Percentiles rank a stretch among this genome's conserved stretches.
Conservation (phyloP, 2,797 vertebrate genomes). For the Kryptopterus vitreolus region DNA sequence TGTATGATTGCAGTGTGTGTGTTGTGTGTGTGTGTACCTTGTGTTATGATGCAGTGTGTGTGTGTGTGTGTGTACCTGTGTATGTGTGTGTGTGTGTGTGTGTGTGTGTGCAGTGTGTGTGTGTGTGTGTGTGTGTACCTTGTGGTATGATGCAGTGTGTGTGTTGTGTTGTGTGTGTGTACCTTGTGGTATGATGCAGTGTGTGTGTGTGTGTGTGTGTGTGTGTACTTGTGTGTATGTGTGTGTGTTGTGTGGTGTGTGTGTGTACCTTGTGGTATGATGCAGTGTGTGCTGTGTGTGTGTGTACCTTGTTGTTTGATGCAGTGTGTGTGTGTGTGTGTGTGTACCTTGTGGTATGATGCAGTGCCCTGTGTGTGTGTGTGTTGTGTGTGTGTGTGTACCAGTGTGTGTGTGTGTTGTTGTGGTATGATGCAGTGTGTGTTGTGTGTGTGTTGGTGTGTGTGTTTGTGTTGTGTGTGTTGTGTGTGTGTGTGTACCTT, state of each 20-base stretch:
- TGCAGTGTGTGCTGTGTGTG: not conserved
- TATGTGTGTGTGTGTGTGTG: too few relatives aligned
- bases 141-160: not conserved
- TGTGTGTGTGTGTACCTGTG: too few relatives aligned
- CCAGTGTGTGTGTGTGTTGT: slow-evolving; percentile 58
- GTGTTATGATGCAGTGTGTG: not conserved
- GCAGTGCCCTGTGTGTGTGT: too few relatives aligned
- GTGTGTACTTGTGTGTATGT: too few relatives aligned
- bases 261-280: too few relatives aligned
- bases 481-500: slow-evolving; percentile 80
- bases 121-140: not conserved
- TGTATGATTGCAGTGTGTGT: too few relatives aligned
- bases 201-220: not conserved
- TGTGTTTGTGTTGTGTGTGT: not conserved
- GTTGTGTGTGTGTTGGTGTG: slow-evolving; percentile 66
- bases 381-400: slow-evolving; percentile 5
- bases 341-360: not conserved
- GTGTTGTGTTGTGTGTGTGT: not conserved
- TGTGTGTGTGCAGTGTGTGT: not conserved
- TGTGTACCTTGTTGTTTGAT: too few relatives aligned
- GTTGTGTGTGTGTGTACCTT: too few relatives aligned
- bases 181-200: not conserved
- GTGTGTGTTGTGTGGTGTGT: too few relatives aligned
- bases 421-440: slow-evolving; percentile 84
- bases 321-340: not conserved